These are phyloP conservation scores for Anarsia innoxiella DNA, from an alignment of 2,888 invertebrate species.

Conservation along the genomic window DNA sequence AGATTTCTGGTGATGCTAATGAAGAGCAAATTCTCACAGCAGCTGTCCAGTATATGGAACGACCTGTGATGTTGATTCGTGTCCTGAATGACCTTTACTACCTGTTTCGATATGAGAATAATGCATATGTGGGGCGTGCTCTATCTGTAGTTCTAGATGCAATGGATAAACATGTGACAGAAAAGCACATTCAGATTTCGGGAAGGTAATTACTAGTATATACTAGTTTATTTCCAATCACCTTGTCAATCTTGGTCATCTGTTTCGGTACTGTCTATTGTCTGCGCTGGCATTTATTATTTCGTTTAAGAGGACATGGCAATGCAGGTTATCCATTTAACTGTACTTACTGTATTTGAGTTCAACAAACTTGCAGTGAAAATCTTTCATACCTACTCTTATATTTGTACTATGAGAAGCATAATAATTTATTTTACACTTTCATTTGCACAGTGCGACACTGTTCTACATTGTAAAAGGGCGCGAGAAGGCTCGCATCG, in stretches of 20 bases:
- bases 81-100: constrained; percentile 95
- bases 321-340: no score
- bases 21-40: constrained; percentile 93
- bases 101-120: constrained; percentile 88
- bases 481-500: constrained; percentile 83
- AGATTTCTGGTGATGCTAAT: constrained; percentile 94
- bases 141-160: constrained; percentile 89
- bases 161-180: constrained; percentile 90
- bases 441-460: constrained; percentile 82
- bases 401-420: no score
- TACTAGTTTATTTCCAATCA: background rate
- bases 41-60: constrained; percentile 87
- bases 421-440: constrained; percentile 4
- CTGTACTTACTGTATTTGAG: no score
- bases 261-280: background rate
- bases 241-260: background rate
- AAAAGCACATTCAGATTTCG: constrained; percentile 94
- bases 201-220: constrained; percentile 79
- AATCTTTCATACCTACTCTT: no score
- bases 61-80: constrained; percentile 85
- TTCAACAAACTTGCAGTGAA: no score
- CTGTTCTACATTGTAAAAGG: constrained; percentile 96
- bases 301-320: no score
- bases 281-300: background rate
- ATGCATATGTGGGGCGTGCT: constrained; percentile 83